Conservation (phyloP, 2,113 vertebrate species). For the Bufo gargarizans region DNA sequence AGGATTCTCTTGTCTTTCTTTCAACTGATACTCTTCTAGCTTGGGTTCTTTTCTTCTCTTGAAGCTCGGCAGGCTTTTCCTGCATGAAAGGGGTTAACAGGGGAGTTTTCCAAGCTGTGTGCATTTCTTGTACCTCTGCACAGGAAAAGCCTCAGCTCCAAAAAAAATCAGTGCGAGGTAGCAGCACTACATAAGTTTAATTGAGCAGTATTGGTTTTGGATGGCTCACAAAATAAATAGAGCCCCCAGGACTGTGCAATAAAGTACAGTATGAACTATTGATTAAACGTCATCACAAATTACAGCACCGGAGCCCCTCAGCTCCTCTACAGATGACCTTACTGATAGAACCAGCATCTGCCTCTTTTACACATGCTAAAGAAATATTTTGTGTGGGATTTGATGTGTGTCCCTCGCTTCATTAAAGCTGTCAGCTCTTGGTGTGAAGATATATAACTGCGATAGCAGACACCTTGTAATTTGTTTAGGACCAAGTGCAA, state of each 20-base stretch:
- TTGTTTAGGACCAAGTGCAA: constrained; percentile 51
- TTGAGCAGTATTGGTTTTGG: constrained; percentile 19
- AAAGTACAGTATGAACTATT: constrained; percentile 42
- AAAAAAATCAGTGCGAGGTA: constrained; percentile 23
- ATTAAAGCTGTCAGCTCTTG: constrained; percentile 53
- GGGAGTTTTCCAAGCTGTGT: background rate
- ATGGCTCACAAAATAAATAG: background rate
- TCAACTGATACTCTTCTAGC: background rate
- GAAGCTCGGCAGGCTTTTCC: background rate
- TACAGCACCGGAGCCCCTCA: constrained; percentile 37
- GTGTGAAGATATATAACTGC: constrained; percentile 53
- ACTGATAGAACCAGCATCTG: constrained; percentile 35
- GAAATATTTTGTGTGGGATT: constrained; percentile 57
- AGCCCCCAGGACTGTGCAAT: background rate
- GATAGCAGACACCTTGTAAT: constrained; percentile 52
- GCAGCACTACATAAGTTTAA: constrained; percentile 31
- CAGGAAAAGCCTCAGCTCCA: constrained; percentile 6
- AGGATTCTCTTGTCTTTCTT: background rate
- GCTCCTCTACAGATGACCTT: constrained; percentile 41
- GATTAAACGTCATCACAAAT: constrained; percentile 53
- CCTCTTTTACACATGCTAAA: constrained; percentile 57
- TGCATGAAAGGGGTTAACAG: constrained; percentile 14
- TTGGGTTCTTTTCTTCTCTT: background rate
- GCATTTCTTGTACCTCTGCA: background rate
- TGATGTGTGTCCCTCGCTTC: constrained; percentile 53